Evolutionary conservation across 2,113 vertebrate species (phyloP).

Genomic region (Ceratotherium simum): DNA sequence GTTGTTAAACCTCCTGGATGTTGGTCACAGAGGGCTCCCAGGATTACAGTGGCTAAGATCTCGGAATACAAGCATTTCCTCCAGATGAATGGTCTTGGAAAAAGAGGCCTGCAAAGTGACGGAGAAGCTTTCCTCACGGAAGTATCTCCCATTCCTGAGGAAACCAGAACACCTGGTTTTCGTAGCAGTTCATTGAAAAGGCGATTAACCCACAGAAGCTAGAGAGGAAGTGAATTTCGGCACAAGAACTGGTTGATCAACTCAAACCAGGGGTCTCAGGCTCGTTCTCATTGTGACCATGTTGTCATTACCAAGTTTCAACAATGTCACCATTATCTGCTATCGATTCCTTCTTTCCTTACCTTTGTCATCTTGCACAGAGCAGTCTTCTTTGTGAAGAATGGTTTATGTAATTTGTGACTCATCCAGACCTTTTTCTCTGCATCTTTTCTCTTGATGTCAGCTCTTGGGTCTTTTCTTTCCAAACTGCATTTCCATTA

Average conservation of each 20-base stretch:
- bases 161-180: conserved; percentile 82
- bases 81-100: conserved; percentile 63
- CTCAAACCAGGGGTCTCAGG: background rate
- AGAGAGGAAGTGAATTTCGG: conserved; percentile 51
- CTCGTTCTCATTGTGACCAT: background rate
- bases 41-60: background rate
- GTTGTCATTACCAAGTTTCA: background rate
- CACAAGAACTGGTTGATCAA: background rate
- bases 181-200: conserved; percentile 7
- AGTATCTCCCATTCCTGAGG: background rate
- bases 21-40: background rate
- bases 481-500: background rate
- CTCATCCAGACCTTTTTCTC: background rate
- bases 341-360: background rate
- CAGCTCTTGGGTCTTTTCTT: background rate
- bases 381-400: background rate
- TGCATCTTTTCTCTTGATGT: background rate
- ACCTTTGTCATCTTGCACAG: background rate
- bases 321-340: background rate
- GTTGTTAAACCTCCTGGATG: background rate
- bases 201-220: background rate
- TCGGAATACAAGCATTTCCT: conserved; percentile 67
- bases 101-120: conserved; percentile 35
- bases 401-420: background rate
- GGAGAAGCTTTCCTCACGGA: conserved; percentile 56